Base-by-base conservation (phyloP, 2,797 vertebrate species). In the Xiphophorus birchmanni region DNA sequence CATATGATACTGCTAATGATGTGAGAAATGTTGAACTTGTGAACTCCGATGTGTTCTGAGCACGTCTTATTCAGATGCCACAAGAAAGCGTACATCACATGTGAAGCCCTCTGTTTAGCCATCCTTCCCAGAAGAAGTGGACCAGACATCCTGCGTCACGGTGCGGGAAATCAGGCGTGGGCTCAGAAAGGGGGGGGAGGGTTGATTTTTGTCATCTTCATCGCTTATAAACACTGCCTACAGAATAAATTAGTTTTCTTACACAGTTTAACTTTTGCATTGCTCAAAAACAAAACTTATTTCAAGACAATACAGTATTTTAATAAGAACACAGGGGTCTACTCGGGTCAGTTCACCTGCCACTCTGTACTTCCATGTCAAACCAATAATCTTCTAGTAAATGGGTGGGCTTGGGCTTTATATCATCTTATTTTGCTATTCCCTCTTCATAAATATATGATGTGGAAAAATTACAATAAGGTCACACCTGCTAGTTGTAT, bases 61-160 rank as follows among this genome's bases (percentile, higher is more conserved):
- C 60, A 58, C 82, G 75, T 90, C 89, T 84, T 81, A 89, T 77
- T 84, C 65, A 40, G 73, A 91, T 80, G 10, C 93, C 94, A 94
- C 93, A 95, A 94, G 88, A 95, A 93, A 93, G 90, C 76, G 81
- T 74, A 5, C 78, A 78, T 93, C 94, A 92, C 74, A 84, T 78
- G 47, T 69, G 75, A 87, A 81, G 86, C 83, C 82, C 45, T 60
- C 54, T 32, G 80, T 86, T 91, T 88, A 87, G 82, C 83, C 77
- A 60, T 17, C 74, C 79, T 95, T 95, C 92, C 93, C 92, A 93
- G 93, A 94, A 95, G 84, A 86, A 84, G 78, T 77, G 65, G 82
- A 88, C 83, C 80, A 90, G 81, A 90, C 91, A 83, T 58, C 80
- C 91, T 94, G 92, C 81, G 90, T 94, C 93, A 95, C 80, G 74